A percentile compares a stretch with the other conserved stretches of the same genome.
phyloP scores from a whole-genome alignment of 2,797 vertebrate species.

The Pachyuromys duprasi region DNA sequence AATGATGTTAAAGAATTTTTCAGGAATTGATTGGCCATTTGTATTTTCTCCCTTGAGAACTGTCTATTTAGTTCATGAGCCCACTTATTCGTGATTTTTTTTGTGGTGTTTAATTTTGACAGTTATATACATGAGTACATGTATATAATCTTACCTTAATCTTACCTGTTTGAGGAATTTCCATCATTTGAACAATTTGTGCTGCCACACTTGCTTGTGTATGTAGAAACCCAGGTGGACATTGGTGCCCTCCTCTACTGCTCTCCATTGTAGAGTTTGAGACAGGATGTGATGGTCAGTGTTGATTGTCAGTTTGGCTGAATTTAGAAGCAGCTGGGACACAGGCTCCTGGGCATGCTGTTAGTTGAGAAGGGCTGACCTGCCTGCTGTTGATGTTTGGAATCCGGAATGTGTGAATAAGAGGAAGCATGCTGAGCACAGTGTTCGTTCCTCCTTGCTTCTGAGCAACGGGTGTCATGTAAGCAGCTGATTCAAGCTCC shows the following conservation, averaged over 20 bases:
- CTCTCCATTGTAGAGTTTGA: background rate
- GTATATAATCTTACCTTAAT: too few relatives aligned
- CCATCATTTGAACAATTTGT: background rate
- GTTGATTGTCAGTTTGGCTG: background rate
- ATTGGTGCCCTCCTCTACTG: background rate
- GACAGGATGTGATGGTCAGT: background rate
- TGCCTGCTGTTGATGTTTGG: background rate
- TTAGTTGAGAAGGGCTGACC: background rate
- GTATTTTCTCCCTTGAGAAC: background rate
- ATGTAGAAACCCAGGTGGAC: background rate
- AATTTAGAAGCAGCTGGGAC: background rate
- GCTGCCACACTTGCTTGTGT: background rate
- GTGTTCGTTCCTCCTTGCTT: too few relatives aligned
- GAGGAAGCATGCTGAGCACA: background rate
- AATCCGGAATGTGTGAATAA: background rate
- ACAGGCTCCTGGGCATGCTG: background rate
- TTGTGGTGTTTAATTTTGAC: background rate
- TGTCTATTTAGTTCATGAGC: background rate
- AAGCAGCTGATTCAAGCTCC: background rate
- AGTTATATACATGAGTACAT: background rate
- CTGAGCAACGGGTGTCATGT: background rate
- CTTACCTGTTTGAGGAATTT: background rate
- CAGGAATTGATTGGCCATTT: background rate
- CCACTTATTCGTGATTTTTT: background rate
- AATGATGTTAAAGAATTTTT: background rate